Evolutionary conservation across 1,140 invertebrate genomes (phyloP).

Genomic region (Drosophila punjabiensis): DNA sequence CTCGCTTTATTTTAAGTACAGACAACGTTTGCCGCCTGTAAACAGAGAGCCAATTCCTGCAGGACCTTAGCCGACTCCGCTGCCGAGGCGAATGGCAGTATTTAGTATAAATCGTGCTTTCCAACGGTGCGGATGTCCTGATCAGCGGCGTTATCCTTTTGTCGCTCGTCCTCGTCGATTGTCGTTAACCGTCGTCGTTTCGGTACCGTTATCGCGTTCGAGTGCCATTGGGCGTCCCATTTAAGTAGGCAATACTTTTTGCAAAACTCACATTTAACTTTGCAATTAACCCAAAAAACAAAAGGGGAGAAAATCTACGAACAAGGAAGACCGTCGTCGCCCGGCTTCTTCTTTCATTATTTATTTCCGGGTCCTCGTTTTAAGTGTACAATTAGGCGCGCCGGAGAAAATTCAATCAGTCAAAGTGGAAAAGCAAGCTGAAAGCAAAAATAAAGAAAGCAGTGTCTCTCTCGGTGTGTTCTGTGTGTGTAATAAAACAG

Average conservation of each 20-base stretch:
- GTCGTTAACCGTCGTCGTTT: conserved; percentile 31
- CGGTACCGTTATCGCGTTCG: conserved; percentile 36
- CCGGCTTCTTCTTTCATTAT: conserved; percentile 21
- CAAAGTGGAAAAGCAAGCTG: conserved; percentile 35
- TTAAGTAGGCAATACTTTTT: conserved; percentile 66
- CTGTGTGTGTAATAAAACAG: conserved; percentile 31
- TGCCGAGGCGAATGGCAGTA: conserved; percentile 36
- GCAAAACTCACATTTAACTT: conserved; percentile 49
- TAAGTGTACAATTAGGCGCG: conserved; percentile 47
- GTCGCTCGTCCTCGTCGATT: conserved; percentile 37
- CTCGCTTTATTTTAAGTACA: conserved; percentile 62
- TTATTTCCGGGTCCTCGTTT: conserved; percentile 37
- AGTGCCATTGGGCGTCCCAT: conserved; percentile 16
- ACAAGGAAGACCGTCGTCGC: background rate
- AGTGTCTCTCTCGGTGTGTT: conserved; percentile 15
- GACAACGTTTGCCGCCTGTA: conserved; percentile 65
- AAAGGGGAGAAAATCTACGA: background rate
- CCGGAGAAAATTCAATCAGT: conserved; percentile 41
- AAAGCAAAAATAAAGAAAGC: conserved; percentile 23
- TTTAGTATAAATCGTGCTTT: conserved; percentile 84
- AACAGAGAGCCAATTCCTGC: conserved; percentile 73
- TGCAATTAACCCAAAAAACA: conserved; percentile 34
- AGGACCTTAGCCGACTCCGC: conserved; percentile 39
- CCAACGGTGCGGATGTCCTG: conserved; percentile 79
- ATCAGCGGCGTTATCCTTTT: conserved; percentile 45